Base-by-base conservation (phyloP, 2,888 invertebrate genomes). In the Caenorhabditis sp. region DNA sequence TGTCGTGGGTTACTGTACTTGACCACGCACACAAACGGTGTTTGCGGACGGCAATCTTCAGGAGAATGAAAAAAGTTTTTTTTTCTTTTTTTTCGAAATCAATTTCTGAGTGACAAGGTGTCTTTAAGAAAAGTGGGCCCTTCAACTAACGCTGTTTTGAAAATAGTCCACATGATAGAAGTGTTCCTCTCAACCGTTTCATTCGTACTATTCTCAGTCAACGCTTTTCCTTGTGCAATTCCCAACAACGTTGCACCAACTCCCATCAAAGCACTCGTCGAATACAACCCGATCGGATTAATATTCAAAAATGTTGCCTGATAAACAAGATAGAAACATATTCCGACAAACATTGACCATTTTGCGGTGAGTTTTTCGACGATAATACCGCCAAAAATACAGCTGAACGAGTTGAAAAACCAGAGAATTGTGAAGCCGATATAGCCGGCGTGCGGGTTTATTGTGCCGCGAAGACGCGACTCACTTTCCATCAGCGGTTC, bases 271-370 rank as follows among this genome's bases (percentile, higher is more conserved):
- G 60, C 73, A 21, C 66, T 66, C 1, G 69, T 69, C 1, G 55
- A 21, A 49, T 69, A 69, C 10, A 73, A 19, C 27, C 66, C 65
- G 0, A 26, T 8, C n/a, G 54, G 65, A 24, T 73, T 69, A n/a
- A 73, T 26, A 1, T 62, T 3, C 3, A 66, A 17, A 14, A 73
- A 73, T 10, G 69, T 65, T 0, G 53, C 68, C 58, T 69, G 68
- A 31, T 69, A 73, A 0, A 58, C 5, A 12, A 69, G 43, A 43
- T 73, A 69, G 3, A 66, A 26, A 1, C 58, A 1, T 12, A 69
- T 43, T 51, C 73, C 73, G 31, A 73, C 17, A 0, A 69, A 65
- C 66, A 73, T 69, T 26, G 73, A 65, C 73, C 73, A 73, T 61
- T 73, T 73, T 12, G 73, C 69, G 0, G 69, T 66, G 8, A 73